Percentiles rank a stretch among this genome's conserved stretches.
Conservation (phyloP, 2,113 vertebrate genomes). For the Bos indicus region DNA sequence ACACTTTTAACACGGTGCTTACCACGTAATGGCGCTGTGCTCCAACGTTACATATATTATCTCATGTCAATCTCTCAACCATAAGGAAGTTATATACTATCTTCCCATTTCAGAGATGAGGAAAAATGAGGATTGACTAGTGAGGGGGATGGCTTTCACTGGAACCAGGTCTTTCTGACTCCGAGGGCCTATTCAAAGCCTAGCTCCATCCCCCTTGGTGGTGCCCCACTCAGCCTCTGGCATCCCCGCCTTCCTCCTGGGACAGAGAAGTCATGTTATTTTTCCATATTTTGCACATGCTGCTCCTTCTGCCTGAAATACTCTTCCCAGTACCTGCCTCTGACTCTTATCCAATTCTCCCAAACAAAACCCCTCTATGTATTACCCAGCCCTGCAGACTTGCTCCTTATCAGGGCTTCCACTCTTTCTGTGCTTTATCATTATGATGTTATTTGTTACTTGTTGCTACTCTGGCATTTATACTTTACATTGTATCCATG, state of each 20-base stretch:
- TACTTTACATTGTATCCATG: no score
- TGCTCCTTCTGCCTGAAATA: neutral
- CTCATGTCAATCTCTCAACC: neutral
- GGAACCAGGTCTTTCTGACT: neutral
- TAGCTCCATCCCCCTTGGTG: no score
- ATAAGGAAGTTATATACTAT: neutral
- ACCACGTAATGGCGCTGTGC: rapidly evolving
- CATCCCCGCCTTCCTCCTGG: neutral
- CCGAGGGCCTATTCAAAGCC: neutral
- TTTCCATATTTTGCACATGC: neutral
- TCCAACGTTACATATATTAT: neutral
- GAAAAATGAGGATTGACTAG: neutral
- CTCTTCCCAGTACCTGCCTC: neutral
- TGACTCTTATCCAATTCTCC: neutral
- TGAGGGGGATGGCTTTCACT: neutral
- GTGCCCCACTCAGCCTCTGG: neutral
- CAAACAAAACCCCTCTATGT: neutral
- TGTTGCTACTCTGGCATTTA: neutral
- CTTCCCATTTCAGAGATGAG: neutral
- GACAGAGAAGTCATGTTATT: neutral
- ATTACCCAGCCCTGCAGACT: neutral
- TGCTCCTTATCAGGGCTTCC: neutral
- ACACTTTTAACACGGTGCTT: neutral
- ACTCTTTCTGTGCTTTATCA: neutral
- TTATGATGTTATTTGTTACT: neutral